These are phyloP conservation scores for Napeogenes inachia DNA, from an alignment of 2,888 invertebrate species.

Conservation along the genomic window DNA sequence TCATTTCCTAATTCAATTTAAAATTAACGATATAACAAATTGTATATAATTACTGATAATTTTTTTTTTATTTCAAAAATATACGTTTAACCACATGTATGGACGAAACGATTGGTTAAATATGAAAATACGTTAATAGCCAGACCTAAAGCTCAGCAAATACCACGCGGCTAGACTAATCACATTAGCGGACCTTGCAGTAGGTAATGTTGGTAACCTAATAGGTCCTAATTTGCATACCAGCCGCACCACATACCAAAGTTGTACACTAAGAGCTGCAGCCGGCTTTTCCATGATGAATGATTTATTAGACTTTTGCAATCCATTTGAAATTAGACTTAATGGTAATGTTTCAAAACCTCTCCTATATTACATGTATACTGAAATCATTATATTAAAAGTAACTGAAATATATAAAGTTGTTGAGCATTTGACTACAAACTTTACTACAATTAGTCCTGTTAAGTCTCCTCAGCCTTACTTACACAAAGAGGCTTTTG, in stretches of 20 bases:
- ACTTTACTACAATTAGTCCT: constrained; percentile 6
- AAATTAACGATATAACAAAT: no score
- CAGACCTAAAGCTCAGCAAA: constrained; percentile 53
- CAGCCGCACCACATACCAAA: constrained; percentile 36
- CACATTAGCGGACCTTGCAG: constrained; percentile 60
- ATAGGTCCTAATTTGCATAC: constrained; percentile 57
- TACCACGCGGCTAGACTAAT: constrained; percentile 61
- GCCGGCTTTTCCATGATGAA: background rate
- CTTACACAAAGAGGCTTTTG: constrained; percentile 19
- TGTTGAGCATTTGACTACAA: background rate
- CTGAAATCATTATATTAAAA: background rate
- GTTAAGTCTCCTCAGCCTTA: constrained; percentile 18
- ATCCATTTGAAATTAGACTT: no score
- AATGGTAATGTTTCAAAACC: no score
- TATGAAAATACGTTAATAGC: constrained; percentile 46
- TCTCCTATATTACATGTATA: no score
- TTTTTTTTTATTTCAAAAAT: no score
- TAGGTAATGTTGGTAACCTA: constrained; percentile 58
- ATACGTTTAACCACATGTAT: no score
- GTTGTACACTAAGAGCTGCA: constrained; percentile 19
- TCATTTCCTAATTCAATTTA: no score
- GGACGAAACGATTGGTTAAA: constrained; percentile 39
- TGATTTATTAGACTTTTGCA: background rate
- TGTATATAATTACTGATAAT: no score
- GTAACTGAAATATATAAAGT: background rate